These are phyloP conservation scores for Mamestra brassicae DNA, from an alignment of 2,888 invertebrate genomes.

Conservation along the genomic window DNA sequence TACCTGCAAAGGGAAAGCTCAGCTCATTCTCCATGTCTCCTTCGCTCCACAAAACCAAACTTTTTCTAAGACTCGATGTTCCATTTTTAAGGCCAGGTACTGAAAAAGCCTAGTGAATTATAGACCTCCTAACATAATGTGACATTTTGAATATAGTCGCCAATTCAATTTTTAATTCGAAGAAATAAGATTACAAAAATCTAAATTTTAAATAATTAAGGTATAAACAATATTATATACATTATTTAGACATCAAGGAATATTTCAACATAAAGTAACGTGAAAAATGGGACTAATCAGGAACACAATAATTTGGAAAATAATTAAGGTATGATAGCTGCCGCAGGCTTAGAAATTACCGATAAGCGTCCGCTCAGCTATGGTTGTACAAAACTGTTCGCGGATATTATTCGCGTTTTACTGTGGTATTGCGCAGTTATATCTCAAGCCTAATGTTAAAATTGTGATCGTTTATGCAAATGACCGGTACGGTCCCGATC, in stretches of 20 bases:
- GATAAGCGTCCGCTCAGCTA: not conserved
- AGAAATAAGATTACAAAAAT: constrained; percentile 12
- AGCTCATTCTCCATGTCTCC: not conserved
- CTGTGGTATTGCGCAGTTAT: too few relatives aligned
- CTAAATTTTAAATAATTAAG: not conserved
- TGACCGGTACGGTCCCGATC: not conserved
- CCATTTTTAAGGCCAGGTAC: not conserved
- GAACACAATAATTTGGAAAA: not conserved
- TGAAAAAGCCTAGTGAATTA: constrained; percentile 26
- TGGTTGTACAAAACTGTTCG: not conserved
- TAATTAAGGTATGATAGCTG: constrained; percentile 3
- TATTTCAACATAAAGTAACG: not conserved
- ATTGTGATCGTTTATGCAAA: not conserved
- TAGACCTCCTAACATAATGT: constrained; percentile 26
- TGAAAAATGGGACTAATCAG: constrained; percentile 12
- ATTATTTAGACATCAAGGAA: constrained; percentile 9
- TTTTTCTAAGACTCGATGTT: not conserved
- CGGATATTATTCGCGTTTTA: too few relatives aligned
- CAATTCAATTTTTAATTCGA: constrained; percentile 5
- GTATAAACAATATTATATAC: constrained; percentile 3
- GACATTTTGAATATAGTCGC: constrained; percentile 9
- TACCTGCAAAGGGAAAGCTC: not conserved
- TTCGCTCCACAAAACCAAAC: not conserved
- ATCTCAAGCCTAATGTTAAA: not conserved
- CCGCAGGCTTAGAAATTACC: not conserved